Evolutionary conservation across 2,797 vertebrate species (phyloP), one percentile per base, ranked within the genome.

Genomic region (Peromyscus nudipes): DNA sequence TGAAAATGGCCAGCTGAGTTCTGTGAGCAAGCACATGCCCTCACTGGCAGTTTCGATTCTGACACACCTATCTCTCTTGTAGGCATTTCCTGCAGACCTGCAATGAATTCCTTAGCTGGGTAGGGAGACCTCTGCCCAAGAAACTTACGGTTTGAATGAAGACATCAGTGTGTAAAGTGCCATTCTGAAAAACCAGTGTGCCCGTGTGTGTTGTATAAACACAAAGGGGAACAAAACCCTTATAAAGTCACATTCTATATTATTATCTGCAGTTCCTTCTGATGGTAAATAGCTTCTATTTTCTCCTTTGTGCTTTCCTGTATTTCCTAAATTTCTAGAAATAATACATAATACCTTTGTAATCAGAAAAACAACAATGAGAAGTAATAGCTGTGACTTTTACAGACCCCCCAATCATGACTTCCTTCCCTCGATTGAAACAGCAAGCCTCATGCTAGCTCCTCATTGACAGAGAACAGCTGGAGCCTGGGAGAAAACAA

Each of bases 321-420:
- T 76, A 49, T 87, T 97, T 91, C 67, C 34, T 77, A 52, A 95
- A 88, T 89, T 96, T 92, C 77, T 91, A 60, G 62, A 91, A 96
- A 96, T 83, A 94, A 93, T 82, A 92, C 65, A 88, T 60, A 92
- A 95, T 83, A 92, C 64, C 55, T 86, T 92, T 97, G 88, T 93
- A 92, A 95, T 95, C 65, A 95, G 71, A 91, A 95, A 96, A 94
- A 49, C 43, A 96, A 95, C 52, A 90, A 92, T 88, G 76, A 93
- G 92, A 92, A 96, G 77, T 75, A 96, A 89, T 29, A 46, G 81
- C 27, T 25, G 49, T 83, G 94, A 85, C 81, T 98, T 97, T 43
- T 71, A 82, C 89, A 95, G 64, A 65, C 55, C n/a, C 57, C 52
- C 71, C 91, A 91, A 89, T 96, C 96, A 91, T 83, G 79, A 65